Evolutionary conservation across 2,888 invertebrate species (phyloP).

Genomic region (Macrophya annulata): DNA sequence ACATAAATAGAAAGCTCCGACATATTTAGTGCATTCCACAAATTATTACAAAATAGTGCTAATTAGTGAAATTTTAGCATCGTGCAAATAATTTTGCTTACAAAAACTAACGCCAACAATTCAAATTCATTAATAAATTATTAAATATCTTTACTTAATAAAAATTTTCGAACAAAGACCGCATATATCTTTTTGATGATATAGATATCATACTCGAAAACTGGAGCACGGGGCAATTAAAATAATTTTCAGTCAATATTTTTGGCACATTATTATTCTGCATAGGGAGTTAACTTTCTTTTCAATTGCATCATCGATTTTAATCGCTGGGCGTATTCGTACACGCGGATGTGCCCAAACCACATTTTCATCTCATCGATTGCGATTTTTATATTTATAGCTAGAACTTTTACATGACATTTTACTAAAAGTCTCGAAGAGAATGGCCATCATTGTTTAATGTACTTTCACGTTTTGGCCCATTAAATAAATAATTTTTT

Average conservation of each 20-base stretch:
- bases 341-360: not conserved
- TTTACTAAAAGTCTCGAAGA: not conserved
- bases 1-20: conserved; percentile 29
- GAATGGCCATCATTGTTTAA: conserved; percentile 28
- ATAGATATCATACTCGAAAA: not conserved
- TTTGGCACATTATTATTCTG: not conserved
- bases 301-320: conserved; percentile 5
- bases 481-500: not conserved
- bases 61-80: conserved; percentile 10
- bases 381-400: not conserved
- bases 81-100: not conserved
- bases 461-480: conserved; percentile 37
- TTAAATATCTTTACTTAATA: too few species aligned
- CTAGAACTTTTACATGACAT: not conserved
- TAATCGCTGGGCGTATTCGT: not conserved
- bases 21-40: not conserved
- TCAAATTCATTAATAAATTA: not conserved
- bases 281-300: conserved; percentile 19
- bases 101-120: not conserved
- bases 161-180: not conserved
- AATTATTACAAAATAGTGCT: conserved; percentile 4
- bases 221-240: not conserved
- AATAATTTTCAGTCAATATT: not conserved
- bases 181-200: not conserved
- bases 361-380: conserved; percentile 9